These are phyloP conservation scores for Mesitornis unicolor DNA, from an alignment of 2,113 vertebrate species.

Conservation along the genomic window DNA sequence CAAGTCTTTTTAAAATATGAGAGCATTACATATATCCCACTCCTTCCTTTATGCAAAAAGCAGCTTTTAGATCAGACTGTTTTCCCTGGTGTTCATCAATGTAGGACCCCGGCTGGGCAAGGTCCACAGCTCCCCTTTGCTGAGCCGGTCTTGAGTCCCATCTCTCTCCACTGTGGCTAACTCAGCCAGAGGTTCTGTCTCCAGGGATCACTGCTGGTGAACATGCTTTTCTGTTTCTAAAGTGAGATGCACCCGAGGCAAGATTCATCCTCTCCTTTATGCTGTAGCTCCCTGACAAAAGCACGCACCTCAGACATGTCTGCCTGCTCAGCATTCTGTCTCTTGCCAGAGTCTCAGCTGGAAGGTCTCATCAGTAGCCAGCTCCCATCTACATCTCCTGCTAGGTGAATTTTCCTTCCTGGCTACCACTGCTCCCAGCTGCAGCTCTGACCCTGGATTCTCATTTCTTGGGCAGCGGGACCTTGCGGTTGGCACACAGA, in stretches of 20 bases:
- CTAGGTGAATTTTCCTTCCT: background rate
- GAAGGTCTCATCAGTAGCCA: background rate
- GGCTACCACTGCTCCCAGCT: background rate
- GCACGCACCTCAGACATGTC: accelerated
- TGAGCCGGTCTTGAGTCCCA: accelerated
- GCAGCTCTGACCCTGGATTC: background rate
- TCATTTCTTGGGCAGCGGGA: accelerated
- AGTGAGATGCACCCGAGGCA: background rate
- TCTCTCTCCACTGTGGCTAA: accelerated
- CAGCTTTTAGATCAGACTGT: background rate
- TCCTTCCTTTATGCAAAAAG: background rate
- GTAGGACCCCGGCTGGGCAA: background rate
- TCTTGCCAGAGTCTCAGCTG: background rate
- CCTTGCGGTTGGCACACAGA: accelerated
- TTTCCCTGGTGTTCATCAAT: accelerated
- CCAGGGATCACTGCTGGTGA: accelerated
- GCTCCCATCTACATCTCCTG: background rate
- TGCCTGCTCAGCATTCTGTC: background rate
- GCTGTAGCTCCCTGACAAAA: background rate
- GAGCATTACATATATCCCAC: accelerated
- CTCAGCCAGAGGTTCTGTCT: background rate
- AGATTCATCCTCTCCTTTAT: background rate
- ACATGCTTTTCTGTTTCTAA: background rate
- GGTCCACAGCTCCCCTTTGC: background rate
- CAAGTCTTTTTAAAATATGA: background rate